phyloP scores from a whole-genome alignment of 1,140 invertebrate genomes.

The Dendroctonus valens region DNA sequence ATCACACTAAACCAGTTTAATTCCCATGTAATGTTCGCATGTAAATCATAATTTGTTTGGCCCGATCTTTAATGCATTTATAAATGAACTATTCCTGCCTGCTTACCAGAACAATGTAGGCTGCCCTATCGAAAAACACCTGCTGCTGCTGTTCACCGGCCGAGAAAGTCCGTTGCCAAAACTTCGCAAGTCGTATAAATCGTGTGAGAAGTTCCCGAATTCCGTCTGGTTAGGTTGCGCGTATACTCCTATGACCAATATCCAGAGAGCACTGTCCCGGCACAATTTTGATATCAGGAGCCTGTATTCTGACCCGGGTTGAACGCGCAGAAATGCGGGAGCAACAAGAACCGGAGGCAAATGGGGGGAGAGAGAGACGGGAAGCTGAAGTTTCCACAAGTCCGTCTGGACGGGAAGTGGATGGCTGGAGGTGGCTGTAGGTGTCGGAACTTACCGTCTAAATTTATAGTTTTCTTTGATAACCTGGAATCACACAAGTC shows the following conservation, averaged over 20 bases:
- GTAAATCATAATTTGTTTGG: background rate
- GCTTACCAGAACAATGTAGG: background rate
- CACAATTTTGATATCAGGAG: slow-evolving; percentile 31
- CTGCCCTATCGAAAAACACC: slow-evolving; percentile 12
- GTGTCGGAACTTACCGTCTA: slow-evolving; percentile 29
- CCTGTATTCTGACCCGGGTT: slow-evolving; percentile 29
- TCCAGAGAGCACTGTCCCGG: slow-evolving; percentile 33
- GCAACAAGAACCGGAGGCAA: slow-evolving; percentile 1
- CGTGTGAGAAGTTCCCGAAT: slow-evolving; percentile 13
- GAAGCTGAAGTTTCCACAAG: slow-evolving; percentile 25
- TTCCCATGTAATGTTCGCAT: no score
- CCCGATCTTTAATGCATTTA: background rate
- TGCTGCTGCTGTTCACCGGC: slow-evolving; percentile 25
- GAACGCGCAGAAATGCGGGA: slow-evolving; percentile 29
- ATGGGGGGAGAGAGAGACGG: slow-evolving; percentile 1
- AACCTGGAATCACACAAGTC: background rate
- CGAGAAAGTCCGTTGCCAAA: slow-evolving; percentile 21
- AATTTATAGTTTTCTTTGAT: slow-evolving; percentile 33
- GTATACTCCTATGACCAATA: slow-evolving; percentile 15
- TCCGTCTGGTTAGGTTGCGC: slow-evolving; percentile 6
- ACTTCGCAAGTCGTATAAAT: slow-evolving; percentile 16
- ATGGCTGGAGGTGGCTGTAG: slow-evolving; percentile 21
- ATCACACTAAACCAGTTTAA: no score
- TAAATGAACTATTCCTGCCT: background rate
- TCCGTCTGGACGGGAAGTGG: slow-evolving; percentile 30